These are phyloP conservation scores for Scophthalmus maximus DNA, from an alignment of 2,113 vertebrate species.

Conservation along the genomic window DNA sequence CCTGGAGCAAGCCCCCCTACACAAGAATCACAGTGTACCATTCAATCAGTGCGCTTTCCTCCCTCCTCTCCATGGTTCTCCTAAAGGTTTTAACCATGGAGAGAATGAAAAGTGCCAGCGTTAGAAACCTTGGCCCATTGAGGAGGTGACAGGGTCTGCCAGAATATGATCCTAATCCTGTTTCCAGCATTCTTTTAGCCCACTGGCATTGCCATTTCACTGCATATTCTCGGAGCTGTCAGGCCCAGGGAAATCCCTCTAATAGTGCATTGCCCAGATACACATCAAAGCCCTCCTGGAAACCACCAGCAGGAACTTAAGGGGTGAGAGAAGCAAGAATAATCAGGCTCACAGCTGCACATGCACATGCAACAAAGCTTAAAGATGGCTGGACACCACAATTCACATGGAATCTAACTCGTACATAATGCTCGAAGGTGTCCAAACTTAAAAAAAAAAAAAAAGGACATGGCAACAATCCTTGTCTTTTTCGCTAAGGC, in stretches of 20 bases:
- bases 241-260: conserved; percentile 89
- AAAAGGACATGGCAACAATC: neutral
- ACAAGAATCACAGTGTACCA: conserved; percentile 82
- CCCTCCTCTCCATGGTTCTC: conserved; percentile 73
- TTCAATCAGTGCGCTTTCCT: conserved; percentile 76
- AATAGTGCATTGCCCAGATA: conserved; percentile 88
- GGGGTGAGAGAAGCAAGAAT: conserved; percentile 48
- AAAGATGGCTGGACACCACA: neutral
- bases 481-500: neutral
- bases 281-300: conserved; percentile 90
- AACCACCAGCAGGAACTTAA: conserved; percentile 83
- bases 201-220: conserved; percentile 84
- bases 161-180: conserved; percentile 97
- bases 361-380: conserved; percentile 27
- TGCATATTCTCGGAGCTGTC: conserved; percentile 89
- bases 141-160: conserved; percentile 89
- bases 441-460: conserved; percentile 1
- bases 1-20: conserved; percentile 66
- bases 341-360: conserved; percentile 54
- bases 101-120: conserved; percentile 86
- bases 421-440: conserved; percentile 1
- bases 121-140: conserved; percentile 88
- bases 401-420: conserved; percentile 1
- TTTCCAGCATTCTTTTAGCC: conserved; percentile 90
- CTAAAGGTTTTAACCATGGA: conserved; percentile 84